Evolutionary conservation across 2,113 vertebrate species (phyloP), one percentile per base, ranked within the genome.

Genomic region (Caranx melampygus): DNA sequence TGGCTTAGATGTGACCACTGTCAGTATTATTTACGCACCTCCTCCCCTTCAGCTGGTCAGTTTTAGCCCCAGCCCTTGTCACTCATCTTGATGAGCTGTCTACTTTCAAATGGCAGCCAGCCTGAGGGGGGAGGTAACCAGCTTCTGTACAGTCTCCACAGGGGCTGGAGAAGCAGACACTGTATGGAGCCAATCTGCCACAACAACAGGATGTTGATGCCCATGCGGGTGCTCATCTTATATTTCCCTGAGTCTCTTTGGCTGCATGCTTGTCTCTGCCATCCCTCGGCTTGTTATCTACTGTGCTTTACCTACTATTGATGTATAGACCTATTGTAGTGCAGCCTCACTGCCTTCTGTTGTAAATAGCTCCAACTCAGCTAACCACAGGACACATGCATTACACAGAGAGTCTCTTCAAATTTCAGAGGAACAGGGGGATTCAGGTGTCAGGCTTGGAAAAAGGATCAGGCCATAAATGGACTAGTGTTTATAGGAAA

Each of bases 81-180:
- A 86, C 76, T 92, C 87, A 91, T 89, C 57, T 75, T 89, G 83
- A 92, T 82, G 82, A 81, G 87, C 81, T 81, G 83, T 83, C 79
- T 83, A 34, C 58, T 84, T 79, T 88, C 71, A 83, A 89, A 85
- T 84, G 84, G 82, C 82, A 87, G 74, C 49, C 52, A 71, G 78
- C 84, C 71, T 16, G 20, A 75, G 67, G 81, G 75, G 4, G 4
- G 79, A 81, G 75, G 81, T 70, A 81, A 87, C 78, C 83, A 60
- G 85, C 83, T 34, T 69, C 77, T 78, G 76, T 79, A 62, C 68
- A 73, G 44, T 55, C 79, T 86, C 88, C 79, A n/a, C 61, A 35
- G 89, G 82, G 79, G 79, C 62, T 13, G 0, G 61, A 54, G 66
- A 62, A 70, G 67, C 81, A 72, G 74, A 62, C 45, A 12, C 84